Evolutionary conservation across 2,888 invertebrate genomes (phyloP).

Genomic region (Corythucha ciliata): DNA sequence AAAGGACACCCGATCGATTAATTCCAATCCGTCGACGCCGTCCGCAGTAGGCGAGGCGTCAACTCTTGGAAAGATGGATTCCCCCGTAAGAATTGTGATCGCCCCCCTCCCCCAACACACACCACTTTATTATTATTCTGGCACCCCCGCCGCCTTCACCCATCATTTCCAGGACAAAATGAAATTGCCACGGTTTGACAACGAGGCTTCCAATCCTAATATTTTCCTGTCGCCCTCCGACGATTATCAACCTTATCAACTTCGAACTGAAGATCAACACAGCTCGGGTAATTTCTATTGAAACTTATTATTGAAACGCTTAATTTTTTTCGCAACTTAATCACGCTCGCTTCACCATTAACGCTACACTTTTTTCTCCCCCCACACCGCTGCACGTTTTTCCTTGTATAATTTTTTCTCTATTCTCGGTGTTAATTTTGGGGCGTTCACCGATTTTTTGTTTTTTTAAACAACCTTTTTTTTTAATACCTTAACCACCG

Average conservation of each 20-base stretch:
- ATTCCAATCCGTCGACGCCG: constrained; percentile 10
- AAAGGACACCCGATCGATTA: constrained; percentile 23
- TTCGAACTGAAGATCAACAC: constrained; percentile 66
- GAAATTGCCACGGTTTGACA: constrained; percentile 11
- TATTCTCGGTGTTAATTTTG: no score
- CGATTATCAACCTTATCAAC: constrained; percentile 64
- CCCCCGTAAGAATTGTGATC: no score
- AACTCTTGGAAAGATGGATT: no score
- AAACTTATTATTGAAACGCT: no score
- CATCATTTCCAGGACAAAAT: constrained; percentile 14
- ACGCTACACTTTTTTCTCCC: no score
- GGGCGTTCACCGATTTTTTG: no score
- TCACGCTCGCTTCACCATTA: no score
- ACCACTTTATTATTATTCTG: neutral
- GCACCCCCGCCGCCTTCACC: neutral
- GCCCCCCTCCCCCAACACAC: no score
- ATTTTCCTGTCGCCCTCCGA: constrained; percentile 66
- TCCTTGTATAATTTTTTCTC: neutral
- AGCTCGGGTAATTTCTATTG: constrained; percentile 38
- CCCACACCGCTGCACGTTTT: no score
- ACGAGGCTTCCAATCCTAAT: constrained; percentile 43
- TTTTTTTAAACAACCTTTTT: constrained; percentile 1
- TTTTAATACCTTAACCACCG: constrained; percentile 4
- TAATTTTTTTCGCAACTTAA: no score
- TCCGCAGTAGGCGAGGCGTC: neutral